Evolutionary conservation across 2,797 vertebrate species (phyloP).

Genomic region (Darevskia mixta): DNA sequence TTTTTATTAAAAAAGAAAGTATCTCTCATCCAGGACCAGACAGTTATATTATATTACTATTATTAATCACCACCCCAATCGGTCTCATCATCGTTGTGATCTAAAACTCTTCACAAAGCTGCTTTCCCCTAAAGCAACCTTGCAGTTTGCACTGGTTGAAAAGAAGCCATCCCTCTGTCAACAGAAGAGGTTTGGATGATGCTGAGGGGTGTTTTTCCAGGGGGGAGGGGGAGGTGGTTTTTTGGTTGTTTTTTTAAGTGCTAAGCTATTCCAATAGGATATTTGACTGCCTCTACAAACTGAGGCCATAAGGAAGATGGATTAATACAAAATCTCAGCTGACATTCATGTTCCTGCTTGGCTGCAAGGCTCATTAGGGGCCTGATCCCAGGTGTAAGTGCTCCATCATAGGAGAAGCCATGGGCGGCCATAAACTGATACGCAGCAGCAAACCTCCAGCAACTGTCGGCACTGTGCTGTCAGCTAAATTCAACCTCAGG

Average conservation of each 20-base stretch:
- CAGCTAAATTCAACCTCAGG: not conserved
- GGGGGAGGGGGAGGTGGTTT: not conserved
- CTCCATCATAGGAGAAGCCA: not conserved
- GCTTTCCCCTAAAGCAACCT: constrained; percentile 41
- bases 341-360: constrained; percentile 43
- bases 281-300: not conserved
- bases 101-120: not conserved
- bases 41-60: not conserved
- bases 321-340: constrained; percentile 23
- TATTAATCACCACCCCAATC: not conserved
- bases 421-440: not conserved
- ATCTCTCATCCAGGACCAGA: not conserved
- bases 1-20: not conserved
- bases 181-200: constrained; percentile 39
- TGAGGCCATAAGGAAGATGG: not conserved
- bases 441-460: not conserved
- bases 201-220: not conserved
- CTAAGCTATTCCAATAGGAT: constrained; percentile 37
- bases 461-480: not conserved
- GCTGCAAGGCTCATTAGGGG: constrained; percentile 40
- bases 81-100: not conserved
- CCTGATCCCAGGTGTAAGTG: not conserved
- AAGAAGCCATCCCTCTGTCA: constrained; percentile 38
- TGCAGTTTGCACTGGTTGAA: constrained; percentile 29
- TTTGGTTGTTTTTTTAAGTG: not conserved